Conservation (phyloP, 1,140 invertebrate species). For the Lycorma delicatula region DNA sequence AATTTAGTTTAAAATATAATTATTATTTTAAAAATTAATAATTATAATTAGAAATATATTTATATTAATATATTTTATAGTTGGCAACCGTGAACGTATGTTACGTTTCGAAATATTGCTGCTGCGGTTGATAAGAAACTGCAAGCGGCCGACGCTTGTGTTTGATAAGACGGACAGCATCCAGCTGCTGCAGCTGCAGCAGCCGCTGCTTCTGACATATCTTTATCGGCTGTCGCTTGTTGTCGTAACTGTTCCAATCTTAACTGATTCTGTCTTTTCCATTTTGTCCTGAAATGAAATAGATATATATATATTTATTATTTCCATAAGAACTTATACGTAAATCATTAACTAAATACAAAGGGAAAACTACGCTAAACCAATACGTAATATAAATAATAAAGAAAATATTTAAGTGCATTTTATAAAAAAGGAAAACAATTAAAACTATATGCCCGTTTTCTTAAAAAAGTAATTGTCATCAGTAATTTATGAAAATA, state of each 20-base stretch:
- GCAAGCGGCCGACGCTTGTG: slow-evolving; percentile 40
- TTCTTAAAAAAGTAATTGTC: no score
- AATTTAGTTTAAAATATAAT: no score
- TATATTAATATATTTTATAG: slow-evolving; percentile 38
- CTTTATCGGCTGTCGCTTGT: slow-evolving; percentile 59
- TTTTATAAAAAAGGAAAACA: no score
- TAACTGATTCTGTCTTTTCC: slow-evolving; percentile 87
- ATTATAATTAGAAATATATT: background rate
- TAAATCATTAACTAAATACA: no score
- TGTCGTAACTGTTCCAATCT: slow-evolving; percentile 75
- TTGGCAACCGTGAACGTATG: slow-evolving; percentile 62
- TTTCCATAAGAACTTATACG: no score
- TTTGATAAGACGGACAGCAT: slow-evolving; percentile 37
- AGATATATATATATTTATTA: no score
- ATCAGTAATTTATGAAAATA: no score
- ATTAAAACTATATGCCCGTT: no score
- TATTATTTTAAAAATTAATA: no score
- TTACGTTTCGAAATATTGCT: slow-evolving; percentile 61
- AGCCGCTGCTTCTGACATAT: slow-evolving; percentile 36
- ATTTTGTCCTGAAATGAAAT: slow-evolving; percentile 66
- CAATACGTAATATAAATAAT: no score
- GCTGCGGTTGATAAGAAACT: slow-evolving; percentile 49
- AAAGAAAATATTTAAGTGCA: no score
- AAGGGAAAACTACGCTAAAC: no score
- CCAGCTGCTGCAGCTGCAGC: slow-evolving; percentile 10